Evolutionary conservation across 1,140 invertebrate genomes (phyloP).

Genomic region (Cotesia typhae): DNA sequence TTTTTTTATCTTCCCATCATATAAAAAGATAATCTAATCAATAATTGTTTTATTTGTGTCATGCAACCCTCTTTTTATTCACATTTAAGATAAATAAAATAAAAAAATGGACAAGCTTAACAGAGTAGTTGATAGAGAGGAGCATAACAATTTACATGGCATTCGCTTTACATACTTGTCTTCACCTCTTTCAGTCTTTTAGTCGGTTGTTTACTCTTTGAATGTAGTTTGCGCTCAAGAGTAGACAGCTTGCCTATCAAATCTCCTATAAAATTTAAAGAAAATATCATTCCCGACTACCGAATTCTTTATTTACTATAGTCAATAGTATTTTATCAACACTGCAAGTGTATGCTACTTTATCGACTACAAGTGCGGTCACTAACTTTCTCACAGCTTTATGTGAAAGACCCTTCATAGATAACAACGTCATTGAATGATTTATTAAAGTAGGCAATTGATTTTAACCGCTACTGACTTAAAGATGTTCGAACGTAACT

Average conservation of each 20-base stretch:
- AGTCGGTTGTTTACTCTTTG: constrained; percentile 58
- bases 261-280: constrained; percentile 57
- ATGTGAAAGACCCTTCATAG: not conserved
- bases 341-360: not conserved
- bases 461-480: no score
- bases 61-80: constrained; percentile 41
- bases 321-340: not conserved
- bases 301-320: not conserved
- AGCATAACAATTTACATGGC: constrained; percentile 41
- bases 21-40: no score
- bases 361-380: no score
- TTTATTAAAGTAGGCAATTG: no score
- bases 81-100: not conserved
- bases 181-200: constrained; percentile 58
- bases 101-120: constrained; percentile 31
- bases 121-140: constrained; percentile 29
- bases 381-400: not conserved
- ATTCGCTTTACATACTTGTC: constrained; percentile 58
- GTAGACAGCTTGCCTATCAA: constrained; percentile 60
- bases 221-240: constrained; percentile 57
- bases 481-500: no score
- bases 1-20: no score
- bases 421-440: no score
- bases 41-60: constrained; percentile 26
- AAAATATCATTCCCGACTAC: constrained; percentile 30